Conservation (phyloP, 2,888 invertebrate species). For the Drosophila bunnanda region DNA sequence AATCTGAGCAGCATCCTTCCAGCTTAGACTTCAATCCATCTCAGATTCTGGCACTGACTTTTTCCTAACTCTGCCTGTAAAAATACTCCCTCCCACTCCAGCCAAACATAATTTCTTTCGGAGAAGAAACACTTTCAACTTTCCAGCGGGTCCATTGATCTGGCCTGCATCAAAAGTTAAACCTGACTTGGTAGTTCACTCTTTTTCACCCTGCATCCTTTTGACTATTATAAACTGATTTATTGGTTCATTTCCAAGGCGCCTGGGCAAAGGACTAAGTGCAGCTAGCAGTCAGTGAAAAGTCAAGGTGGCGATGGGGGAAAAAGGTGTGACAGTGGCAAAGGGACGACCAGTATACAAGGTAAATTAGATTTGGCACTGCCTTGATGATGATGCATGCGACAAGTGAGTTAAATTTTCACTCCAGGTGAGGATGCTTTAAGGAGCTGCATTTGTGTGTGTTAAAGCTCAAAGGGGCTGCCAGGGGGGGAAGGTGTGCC, state of each 20-base stretch:
- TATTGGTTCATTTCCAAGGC: constrained; percentile 80
- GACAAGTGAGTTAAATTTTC: constrained; percentile 71
- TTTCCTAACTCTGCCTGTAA: background rate
- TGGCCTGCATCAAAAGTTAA: constrained; percentile 66
- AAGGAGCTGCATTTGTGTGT: background rate
- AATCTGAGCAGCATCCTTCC: constrained; percentile 2
- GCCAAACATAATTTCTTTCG: constrained; percentile 28
- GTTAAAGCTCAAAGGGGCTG: background rate
- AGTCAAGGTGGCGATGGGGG: background rate
- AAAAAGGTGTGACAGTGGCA: constrained; percentile 15
- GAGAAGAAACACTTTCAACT: constrained; percentile 41
- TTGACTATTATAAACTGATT: constrained; percentile 79
- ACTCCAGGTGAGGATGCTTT: background rate
- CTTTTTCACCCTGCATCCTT: constrained; percentile 37
- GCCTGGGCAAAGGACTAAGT: constrained; percentile 49
- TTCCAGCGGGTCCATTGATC: constrained; percentile 33
- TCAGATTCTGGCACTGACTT: background rate
- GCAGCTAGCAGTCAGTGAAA: constrained; percentile 42
- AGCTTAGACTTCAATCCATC: background rate
- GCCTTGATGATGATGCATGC: constrained; percentile 66
- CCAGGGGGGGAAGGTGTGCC: background rate
- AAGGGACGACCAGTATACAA: constrained; percentile 30
- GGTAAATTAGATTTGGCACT: constrained; percentile 69
- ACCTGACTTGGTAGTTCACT: constrained; percentile 44
- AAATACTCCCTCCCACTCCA: background rate